These are phyloP conservation scores for Uromys caudimaculatus DNA, from an alignment of 2,797 vertebrate genomes.

Conservation along the genomic window DNA sequence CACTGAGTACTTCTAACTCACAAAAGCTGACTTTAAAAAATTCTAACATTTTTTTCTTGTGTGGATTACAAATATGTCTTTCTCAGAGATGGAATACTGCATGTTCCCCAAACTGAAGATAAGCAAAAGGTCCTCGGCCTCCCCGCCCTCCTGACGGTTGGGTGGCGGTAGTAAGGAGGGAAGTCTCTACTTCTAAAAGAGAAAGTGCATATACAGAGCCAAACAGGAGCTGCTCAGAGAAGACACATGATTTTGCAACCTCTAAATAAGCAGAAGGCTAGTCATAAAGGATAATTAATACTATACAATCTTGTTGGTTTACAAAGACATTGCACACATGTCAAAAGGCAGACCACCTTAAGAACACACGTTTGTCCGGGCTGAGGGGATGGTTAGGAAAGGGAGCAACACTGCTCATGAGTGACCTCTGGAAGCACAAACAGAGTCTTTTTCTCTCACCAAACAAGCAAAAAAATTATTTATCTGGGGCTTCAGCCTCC, in stretches of 20 bases:
- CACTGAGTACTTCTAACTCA: slow-evolving; percentile 37
- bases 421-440: not conserved
- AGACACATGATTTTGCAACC: slow-evolving; percentile 35
- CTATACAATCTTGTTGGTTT: slow-evolving; percentile 1
- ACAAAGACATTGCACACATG: slow-evolving; percentile 49
- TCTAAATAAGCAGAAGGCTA: slow-evolving; percentile 44
- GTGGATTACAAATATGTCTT: not conserved
- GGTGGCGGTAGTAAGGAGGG: not conserved
- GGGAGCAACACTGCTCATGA: not conserved
- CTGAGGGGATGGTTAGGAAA: slow-evolving; percentile 10
- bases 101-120: not conserved
- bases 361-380: slow-evolving; percentile 24
- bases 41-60: not conserved
- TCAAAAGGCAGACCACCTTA: slow-evolving; percentile 37
- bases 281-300: slow-evolving; percentile 9
- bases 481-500: not conserved
- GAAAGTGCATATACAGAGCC: not conserved
- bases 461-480: not conserved
- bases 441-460: not conserved
- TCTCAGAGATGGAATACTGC: slow-evolving; percentile 38
- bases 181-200: not conserved
- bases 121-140: not conserved
- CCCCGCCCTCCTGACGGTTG: not conserved
- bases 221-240: slow-evolving; percentile 56
- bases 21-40: not conserved